Evolutionary conservation across 2,888 invertebrate species (phyloP), one percentile per base, ranked within the genome.

Genomic region (Phaedon cochleariae): DNA sequence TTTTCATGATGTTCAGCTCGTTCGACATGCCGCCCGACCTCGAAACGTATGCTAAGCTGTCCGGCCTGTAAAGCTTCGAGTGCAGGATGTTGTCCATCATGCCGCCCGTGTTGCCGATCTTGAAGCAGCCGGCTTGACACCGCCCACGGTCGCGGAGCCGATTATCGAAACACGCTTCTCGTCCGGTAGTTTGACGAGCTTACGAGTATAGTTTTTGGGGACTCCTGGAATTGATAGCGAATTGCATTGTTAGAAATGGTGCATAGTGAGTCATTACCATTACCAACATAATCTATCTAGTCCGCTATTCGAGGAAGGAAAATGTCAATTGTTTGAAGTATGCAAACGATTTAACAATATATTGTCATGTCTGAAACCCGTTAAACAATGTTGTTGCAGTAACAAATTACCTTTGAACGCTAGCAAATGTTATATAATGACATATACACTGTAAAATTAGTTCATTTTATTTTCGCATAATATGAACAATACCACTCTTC

Each of bases 221-320:
- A 99, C 99, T 4, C 41, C 41, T 41, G 41, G 26, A 26, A 7
- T 5, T 5, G 3, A 26, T 7, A n/a, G n/a, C n/a, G n/a, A n/a
- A n/a, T n/a, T n/a, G n/a, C n/a, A n/a, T n/a, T n/a, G n/a, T n/a
- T n/a, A n/a, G n/a, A n/a, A n/a, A n/a, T n/a, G n/a, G n/a, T n/a
- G n/a, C n/a, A n/a, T n/a, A n/a, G n/a, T n/a, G n/a, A n/a, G n/a
- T n/a, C n/a, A n/a, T n/a, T n/a, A n/a, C n/a, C n/a, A n/a, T n/a
- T n/a, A n/a, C n/a, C n/a, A n/a, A n/a, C n/a, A n/a, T n/a, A 99
- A 86, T 99, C 99, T 67, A 99, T 85, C 82, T 99, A 99, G 83
- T 99, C 99, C 55, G 97, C 98, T 99, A 99, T 99, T 7, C 99
- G n/a, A n/a, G n/a, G n/a, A n/a, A n/a, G n/a, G n/a, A n/a, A n/a